Evolutionary conservation across 2,888 invertebrate species (phyloP), one percentile per base, ranked within the genome.

Genomic region (Biston stratarius): DNA sequence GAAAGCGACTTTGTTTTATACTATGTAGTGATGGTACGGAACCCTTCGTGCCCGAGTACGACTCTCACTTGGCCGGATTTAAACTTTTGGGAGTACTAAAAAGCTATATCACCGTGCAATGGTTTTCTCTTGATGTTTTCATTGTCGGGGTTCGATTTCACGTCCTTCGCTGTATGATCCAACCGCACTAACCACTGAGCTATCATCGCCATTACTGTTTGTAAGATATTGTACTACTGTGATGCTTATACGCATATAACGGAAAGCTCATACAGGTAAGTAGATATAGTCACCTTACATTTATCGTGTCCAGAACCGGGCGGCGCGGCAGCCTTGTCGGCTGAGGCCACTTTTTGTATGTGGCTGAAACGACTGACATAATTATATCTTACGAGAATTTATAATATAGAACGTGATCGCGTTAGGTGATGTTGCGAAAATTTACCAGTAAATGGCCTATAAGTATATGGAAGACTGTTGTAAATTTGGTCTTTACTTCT

Each of bases 321-420:
- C 79, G 85, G 91, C 82, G 78, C 66, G 75, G 76, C 88, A 86
- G 81, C 90, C 88, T 89, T 86, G 85, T 81, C 77, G 76, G 74
- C 72, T 79, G 84, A 83, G 84, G 83, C 84, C 82, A 75, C 81
- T 88, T 91, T 91, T 90, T 90, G 82, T 84, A 71, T 74, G 61
- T 73, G 74, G 77, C 82, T 80, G 83, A 81, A 81, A 78, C 76
- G 75, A 72, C 73, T 67, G 67, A 73, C 69, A 74, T 73, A 75
- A 76, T 74, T 68, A 72, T 75, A 64, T 77, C 64, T 67, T 62
- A 64, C 64, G 68, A 69, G 68, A 70, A 71, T 66, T 72, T 73
- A 64, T 62, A 70, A 63, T 66, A 61, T 63, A 68, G 69, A 69
- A 73, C 75, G 75, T 75, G 73, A 68, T 71, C 68, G 66, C 57